These are phyloP conservation scores for Hylyphantes graminicola DNA, from an alignment of 1,140 invertebrate genomes.

Conservation along the genomic window DNA sequence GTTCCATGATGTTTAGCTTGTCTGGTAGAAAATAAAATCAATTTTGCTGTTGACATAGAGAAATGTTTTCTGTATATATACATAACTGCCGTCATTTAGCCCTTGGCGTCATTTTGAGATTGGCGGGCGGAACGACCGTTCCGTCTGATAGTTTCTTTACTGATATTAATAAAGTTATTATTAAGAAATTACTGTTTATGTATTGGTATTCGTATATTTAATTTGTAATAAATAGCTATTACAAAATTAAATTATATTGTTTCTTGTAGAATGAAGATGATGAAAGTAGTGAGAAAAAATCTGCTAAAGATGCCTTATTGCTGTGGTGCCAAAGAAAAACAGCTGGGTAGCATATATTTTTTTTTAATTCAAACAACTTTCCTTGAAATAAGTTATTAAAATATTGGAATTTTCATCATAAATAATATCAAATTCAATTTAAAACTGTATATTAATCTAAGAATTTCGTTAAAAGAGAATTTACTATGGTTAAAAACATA, in stretches of 20 bases:
- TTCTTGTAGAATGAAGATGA: constrained; percentile 89
- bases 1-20: too few relatives aligned
- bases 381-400: not conserved
- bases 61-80: too few relatives aligned
- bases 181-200: not conserved
- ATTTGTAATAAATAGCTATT: not conserved
- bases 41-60: too few relatives aligned
- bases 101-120: too few relatives aligned
- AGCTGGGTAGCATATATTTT: constrained; percentile 73
- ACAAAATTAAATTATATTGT: constrained; percentile 1
- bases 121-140: too few relatives aligned
- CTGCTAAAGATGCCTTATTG: constrained; percentile 97
- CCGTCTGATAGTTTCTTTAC: too few relatives aligned
- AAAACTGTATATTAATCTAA: not conserved
- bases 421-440: not conserved
- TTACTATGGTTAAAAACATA: too few relatives aligned
- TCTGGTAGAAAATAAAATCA: too few relatives aligned
- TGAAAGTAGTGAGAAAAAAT: constrained; percentile 97
- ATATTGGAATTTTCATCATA: not conserved
- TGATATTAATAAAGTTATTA: too few relatives aligned
- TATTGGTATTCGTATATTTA: not conserved
- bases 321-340: constrained; percentile 99
- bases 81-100: too few relatives aligned
- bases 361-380: not conserved
- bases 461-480: too few relatives aligned